Percentiles rank a stretch among this genome's conserved stretches.
phyloP scores from a whole-genome alignment of 2,113 vertebrate species.

The Dipodomys stephensi region DNA sequence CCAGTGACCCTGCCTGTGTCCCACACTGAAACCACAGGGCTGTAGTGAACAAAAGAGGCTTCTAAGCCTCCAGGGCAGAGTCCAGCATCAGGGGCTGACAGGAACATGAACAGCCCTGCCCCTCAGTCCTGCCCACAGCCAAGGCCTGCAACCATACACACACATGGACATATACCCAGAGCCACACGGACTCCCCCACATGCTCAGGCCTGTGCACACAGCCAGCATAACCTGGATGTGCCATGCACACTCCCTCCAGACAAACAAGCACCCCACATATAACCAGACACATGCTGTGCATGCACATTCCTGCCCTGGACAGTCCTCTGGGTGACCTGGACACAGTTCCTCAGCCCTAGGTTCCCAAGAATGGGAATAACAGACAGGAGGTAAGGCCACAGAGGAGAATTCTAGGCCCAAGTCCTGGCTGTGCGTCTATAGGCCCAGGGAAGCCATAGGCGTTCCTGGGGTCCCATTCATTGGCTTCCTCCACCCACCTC shows the following conservation, averaged over 20 bases:
- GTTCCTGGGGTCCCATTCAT: slow-evolving; percentile 49
- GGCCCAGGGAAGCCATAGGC: slow-evolving; percentile 46
- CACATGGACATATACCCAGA: not conserved
- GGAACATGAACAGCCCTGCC: too few species aligned
- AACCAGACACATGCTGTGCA: not conserved
- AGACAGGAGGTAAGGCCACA: slow-evolving; percentile 53
- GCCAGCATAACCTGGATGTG: too few species aligned
- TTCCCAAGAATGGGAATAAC: not conserved
- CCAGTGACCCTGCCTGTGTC: fast-evolving
- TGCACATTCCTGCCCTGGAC: not conserved
- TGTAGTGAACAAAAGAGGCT: not conserved
- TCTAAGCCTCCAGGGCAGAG: not conserved
- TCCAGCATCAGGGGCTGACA: not conserved
- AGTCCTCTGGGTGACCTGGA: not conserved
- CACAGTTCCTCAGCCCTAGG: not conserved
- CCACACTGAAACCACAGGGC: not conserved
- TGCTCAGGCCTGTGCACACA: not conserved
- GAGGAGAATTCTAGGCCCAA: slow-evolving; percentile 75
- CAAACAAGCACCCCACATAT: too few species aligned
- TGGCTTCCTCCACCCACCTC: slow-evolving; percentile 25
- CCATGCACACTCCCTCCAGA: not conserved
- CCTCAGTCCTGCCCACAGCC: not conserved
- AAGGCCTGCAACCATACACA: not conserved
- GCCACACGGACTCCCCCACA: not conserved
- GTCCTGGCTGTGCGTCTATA: slow-evolving; percentile 65